Conservation (phyloP, 2,888 invertebrate species). For the Amphimallon solstitiale region DNA sequence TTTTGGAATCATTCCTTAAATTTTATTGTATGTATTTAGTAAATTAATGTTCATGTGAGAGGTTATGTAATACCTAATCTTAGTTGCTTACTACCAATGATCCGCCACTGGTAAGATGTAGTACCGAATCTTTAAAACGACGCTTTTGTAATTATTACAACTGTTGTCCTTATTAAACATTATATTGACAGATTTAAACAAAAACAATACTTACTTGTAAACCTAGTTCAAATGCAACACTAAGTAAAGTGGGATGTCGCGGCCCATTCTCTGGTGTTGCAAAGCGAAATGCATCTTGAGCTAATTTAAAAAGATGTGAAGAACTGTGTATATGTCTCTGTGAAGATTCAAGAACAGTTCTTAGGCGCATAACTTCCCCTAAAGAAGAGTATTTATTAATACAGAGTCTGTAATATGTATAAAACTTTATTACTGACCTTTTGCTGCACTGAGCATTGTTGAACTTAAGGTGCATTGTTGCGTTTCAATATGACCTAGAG, state of each 20-base stretch:
- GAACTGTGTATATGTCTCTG: slow-evolving; percentile 86
- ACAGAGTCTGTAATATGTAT: not conserved
- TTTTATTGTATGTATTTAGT: no score
- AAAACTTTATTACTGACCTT: slow-evolving; percentile 63
- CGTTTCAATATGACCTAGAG: slow-evolving; percentile 81
- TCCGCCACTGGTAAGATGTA: no score
- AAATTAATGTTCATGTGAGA: no score
- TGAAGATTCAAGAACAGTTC: slow-evolving; percentile 80
- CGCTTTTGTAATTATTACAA: no score
- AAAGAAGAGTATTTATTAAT: slow-evolving; percentile 10
- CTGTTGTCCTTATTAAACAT: no score
- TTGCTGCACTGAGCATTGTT: slow-evolving; percentile 78
- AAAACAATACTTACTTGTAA: slow-evolving; percentile 68
- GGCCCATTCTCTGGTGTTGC: slow-evolving; percentile 83
- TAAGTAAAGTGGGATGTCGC: slow-evolving; percentile 79
- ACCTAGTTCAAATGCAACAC: slow-evolving; percentile 84
- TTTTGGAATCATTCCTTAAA: no score
- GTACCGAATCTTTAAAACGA: no score
- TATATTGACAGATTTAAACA: not conserved
- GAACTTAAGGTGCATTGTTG: slow-evolving; percentile 83
- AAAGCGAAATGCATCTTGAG: slow-evolving; percentile 86
- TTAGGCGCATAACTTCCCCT: slow-evolving; percentile 74
- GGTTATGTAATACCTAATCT: no score
- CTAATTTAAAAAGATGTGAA: slow-evolving; percentile 84
- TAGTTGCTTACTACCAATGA: no score